Conservation (phyloP, 2,888 invertebrate species). For the Epistrophella euchroma region DNA sequence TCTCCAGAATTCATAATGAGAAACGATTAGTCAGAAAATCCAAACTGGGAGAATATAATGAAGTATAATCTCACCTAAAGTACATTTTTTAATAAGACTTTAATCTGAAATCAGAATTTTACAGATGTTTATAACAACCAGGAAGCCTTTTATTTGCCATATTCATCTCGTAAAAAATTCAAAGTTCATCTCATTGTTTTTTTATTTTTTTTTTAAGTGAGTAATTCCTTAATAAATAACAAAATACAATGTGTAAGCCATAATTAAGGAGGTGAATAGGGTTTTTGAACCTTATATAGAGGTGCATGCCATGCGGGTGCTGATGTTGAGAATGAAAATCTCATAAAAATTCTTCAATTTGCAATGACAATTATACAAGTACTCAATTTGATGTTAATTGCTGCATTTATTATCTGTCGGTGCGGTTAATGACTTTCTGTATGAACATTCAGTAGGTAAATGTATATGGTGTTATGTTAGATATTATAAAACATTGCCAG, state of each 20-base stretch:
- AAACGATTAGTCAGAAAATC: background rate
- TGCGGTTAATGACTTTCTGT: conserved; percentile 20
- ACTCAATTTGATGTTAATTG: conserved; percentile 69
- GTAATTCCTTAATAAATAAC: conserved; percentile 9
- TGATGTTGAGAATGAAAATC: conserved; percentile 10
- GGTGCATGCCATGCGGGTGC: conserved; percentile 52
- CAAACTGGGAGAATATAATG: background rate
- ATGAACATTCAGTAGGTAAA: background rate
- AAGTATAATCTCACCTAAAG: background rate
- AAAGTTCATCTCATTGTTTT: conserved; percentile 1
- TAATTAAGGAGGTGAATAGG: conserved; percentile 33
- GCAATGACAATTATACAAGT: conserved; percentile 34
- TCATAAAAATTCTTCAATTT: conserved; percentile 47
- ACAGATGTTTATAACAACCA: background rate
- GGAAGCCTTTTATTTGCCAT: background rate
- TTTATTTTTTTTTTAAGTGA: no score
- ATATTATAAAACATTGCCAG: conserved; percentile 5
- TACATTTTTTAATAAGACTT: conserved; percentile 20
- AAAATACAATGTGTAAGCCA: background rate
- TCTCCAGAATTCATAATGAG: no score
- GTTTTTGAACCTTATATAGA: conserved; percentile 44
- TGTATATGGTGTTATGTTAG: conserved; percentile 7
- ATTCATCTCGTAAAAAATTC: background rate
- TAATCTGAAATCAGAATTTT: conserved; percentile 21
- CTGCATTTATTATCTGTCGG: conserved; percentile 48